These are phyloP conservation scores for Thereva unica DNA, from an alignment of 2,888 invertebrate genomes.

Conservation along the genomic window DNA sequence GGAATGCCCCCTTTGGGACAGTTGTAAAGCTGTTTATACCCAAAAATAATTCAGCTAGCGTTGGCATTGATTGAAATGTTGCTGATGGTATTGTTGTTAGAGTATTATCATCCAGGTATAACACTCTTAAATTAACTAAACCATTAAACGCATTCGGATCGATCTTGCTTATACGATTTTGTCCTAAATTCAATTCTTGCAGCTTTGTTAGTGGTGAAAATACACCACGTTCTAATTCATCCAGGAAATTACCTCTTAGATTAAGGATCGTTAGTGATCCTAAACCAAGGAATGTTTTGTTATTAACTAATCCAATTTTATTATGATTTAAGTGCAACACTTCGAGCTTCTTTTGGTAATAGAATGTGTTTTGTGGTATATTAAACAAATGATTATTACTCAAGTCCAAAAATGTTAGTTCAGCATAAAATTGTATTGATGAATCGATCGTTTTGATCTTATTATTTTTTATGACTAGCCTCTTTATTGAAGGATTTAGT, in stretches of 20 bases:
- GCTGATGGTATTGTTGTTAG: constrained; percentile 75
- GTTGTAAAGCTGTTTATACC: constrained; percentile 80
- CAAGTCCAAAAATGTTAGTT: constrained; percentile 81
- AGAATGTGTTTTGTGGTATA: constrained; percentile 78
- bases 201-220: constrained; percentile 75
- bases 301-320: constrained; percentile 79
- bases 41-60: constrained; percentile 81
- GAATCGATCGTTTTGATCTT: constrained; percentile 87
- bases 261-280: constrained; percentile 79
- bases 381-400: constrained; percentile 83
- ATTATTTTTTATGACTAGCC: constrained; percentile 81
- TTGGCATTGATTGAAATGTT: constrained; percentile 72
- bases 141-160: constrained; percentile 79
- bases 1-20: constrained; percentile 77
- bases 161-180: constrained; percentile 80
- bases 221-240: constrained; percentile 74
- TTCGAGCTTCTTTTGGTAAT: constrained; percentile 78
- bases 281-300: constrained; percentile 78
- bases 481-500: constrained; percentile 85
- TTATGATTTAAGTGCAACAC: constrained; percentile 84
- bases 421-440: constrained; percentile 85
- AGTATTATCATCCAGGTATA: constrained; percentile 84
- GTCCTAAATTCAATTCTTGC: constrained; percentile 83
- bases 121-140: constrained; percentile 72
- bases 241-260: constrained; percentile 78